Percentiles rank a stretch among this genome's conserved stretches.
These are phyloP conservation scores for Drosophila subsilvestris DNA, from an alignment of 2,888 invertebrate genomes.

Conservation along the genomic window DNA sequence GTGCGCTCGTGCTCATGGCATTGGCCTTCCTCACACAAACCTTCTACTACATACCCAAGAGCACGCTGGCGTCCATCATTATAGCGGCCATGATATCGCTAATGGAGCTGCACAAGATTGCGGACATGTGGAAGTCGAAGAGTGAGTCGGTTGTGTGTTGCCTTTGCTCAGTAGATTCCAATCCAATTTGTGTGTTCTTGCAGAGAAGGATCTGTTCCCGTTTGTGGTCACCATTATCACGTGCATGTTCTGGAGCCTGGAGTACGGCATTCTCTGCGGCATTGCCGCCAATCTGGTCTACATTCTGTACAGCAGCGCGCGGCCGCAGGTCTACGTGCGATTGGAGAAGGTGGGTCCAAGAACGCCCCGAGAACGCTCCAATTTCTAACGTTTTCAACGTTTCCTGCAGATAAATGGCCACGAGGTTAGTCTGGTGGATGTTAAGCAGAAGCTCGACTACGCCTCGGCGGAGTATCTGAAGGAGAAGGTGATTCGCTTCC, in stretches of 20 bases:
- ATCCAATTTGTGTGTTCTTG: constrained; percentile 39
- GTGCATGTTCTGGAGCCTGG: constrained; percentile 92
- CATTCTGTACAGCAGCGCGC: constrained; percentile 92
- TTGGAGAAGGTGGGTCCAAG: constrained; percentile 73
- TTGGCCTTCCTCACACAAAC: constrained; percentile 91
- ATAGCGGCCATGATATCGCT: constrained; percentile 95
- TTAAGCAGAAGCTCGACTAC: constrained; percentile 90
- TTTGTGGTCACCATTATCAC: constrained; percentile 93
- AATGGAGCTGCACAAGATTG: constrained; percentile 89
- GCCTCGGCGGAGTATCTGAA: constrained; percentile 92
- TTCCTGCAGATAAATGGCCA: constrained; percentile 81
- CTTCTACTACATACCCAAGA: constrained; percentile 94
- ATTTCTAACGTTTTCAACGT: background rate
- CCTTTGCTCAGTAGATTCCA: too few relatives aligned
- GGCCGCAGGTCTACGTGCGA: constrained; percentile 89
- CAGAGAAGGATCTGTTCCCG: constrained; percentile 94
- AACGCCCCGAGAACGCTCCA: background rate
- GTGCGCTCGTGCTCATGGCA: constrained; percentile 90
- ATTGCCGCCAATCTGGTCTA: constrained; percentile 92
- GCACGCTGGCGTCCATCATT: constrained; percentile 94
- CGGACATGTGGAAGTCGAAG: constrained; percentile 90
- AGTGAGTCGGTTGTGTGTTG: constrained; percentile 85
- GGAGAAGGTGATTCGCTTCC: constrained; percentile 89
- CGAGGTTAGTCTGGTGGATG: constrained; percentile 87
- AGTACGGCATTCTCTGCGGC: constrained; percentile 94